phyloP scores from a whole-genome alignment of 2,113 vertebrate genomes.

The Megaceryle torquata region DNA sequence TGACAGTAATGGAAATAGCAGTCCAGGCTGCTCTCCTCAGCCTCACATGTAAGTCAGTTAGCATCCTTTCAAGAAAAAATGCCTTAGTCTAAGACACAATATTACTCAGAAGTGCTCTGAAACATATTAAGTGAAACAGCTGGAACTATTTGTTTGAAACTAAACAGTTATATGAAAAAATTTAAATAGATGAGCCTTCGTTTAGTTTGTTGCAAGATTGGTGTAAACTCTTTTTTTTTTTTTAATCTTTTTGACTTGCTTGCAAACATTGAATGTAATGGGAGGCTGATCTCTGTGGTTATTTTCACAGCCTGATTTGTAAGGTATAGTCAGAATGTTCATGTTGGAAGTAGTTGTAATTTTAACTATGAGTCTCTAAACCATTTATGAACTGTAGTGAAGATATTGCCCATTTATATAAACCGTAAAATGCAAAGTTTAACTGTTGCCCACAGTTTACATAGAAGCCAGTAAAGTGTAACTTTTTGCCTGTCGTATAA shows the following conservation, averaged over 20 bases:
- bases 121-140: slow-evolving; percentile 12
- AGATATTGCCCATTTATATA: slow-evolving; percentile 79
- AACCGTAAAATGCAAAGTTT: slow-evolving; percentile 82
- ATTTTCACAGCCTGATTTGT: slow-evolving; percentile 56
- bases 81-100: not conserved
- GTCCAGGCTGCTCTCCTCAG: slow-evolving; percentile 94
- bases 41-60: slow-evolving; percentile 91
- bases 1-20: slow-evolving; percentile 97
- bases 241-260: not conserved
- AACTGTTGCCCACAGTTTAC: slow-evolving; percentile 85
- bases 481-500: slow-evolving; percentile 88
- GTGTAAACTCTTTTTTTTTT: not conserved
- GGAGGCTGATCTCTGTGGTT: slow-evolving; percentile 4
- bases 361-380: slow-evolving; percentile 75
- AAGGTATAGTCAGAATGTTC: slow-evolving; percentile 33
- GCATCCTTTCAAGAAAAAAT: not conserved
- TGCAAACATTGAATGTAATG: not conserved
- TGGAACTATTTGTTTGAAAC: not conserved
- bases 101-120: slow-evolving; percentile 33
- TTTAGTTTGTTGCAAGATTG: not conserved
- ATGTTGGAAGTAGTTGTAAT: slow-evolving; percentile 63
- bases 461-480: slow-evolving; percentile 83
- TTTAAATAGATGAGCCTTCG: not conserved
- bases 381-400: slow-evolving; percentile 78
- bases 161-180: not conserved